phyloP scores from a whole-genome alignment of 2,113 vertebrate genomes.

The Petrocephalus microphthalmus region DNA sequence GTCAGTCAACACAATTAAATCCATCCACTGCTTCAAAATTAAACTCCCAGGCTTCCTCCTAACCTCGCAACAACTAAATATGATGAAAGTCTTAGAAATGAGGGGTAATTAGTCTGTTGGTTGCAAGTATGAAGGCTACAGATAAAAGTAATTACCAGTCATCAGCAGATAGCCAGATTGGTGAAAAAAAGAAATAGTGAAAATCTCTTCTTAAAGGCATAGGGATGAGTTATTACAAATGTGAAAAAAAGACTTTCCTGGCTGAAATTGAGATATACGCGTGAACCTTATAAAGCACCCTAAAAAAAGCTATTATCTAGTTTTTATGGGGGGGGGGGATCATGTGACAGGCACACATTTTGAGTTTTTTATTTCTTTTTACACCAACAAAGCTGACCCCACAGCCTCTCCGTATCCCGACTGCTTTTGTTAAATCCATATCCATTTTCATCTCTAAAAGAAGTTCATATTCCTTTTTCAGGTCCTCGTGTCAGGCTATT shows the following conservation, averaged over 20 bases:
- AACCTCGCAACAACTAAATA: neutral
- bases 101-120: neutral
- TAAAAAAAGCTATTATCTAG: neutral
- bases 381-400: neutral
- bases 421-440: neutral
- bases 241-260: neutral
- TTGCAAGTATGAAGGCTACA: neutral
- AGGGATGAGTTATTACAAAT: neutral
- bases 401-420: neutral
- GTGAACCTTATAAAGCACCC: neutral
- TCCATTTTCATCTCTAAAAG: neutral
- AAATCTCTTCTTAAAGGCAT: neutral
- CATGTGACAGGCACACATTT: neutral
- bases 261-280: neutral
- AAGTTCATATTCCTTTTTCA: neutral
- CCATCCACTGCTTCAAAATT: neutral
- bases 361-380: neutral
- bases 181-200: neutral
- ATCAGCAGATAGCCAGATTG: constrained; percentile 3
- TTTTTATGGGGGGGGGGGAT: neutral
- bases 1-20: constrained; percentile 8
- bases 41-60: neutral
- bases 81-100: constrained; percentile 9
- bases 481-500: neutral
- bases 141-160: constrained; percentile 3